Evolutionary conservation across 1,140 invertebrate genomes (phyloP), one percentile per base, ranked within the genome.

Genomic region (Drosophila nasuta): DNA sequence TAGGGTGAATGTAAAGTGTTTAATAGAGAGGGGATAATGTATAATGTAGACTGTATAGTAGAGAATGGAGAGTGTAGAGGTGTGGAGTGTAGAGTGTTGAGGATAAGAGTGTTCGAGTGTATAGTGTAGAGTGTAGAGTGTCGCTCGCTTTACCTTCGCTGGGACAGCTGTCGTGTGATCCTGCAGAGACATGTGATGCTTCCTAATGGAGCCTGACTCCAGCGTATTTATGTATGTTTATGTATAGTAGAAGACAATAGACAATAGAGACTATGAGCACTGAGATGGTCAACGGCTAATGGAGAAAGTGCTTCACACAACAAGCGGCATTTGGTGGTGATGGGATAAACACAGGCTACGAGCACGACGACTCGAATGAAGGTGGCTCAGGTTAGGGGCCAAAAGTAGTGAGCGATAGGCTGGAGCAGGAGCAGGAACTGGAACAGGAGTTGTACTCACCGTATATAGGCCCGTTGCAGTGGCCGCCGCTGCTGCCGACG

Each of bases 401-500:
- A 7, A 33, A 8, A 33, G 33, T 25, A 25, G 20, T 25, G 20
- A 25, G 20, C 20, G 20, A 25, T 0, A 25, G 1, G 33, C 30
- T 7, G 30, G 30, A 7, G 30, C 30, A 33, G 30, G 30, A 25
- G 11, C 28, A 30, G 1, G 2, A 10, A 2, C 20, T 3, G 15
- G 46, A 38, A 3, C 33, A 10, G n/a, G 4, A 10, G 56, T 5
- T 43, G 20, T 35, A 69, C 80, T 93, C 93, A 94, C 95, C 94
- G 93, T 94, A 93, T 93, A 93, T 69, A 90, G 81, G 86, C 92
- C 81, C 77, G 83, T 75, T 88, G 85, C 83, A 71, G 83, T 88
- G 91, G 93, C 93, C 90, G 93, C 93, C 75, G 94, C 95, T 68
- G 95, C 95, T 35, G 70, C 71, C 59, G 75, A 62, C 46, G 83